Conservation (phyloP, 1,140 invertebrate genomes). For the Helicoverpa armigera region DNA sequence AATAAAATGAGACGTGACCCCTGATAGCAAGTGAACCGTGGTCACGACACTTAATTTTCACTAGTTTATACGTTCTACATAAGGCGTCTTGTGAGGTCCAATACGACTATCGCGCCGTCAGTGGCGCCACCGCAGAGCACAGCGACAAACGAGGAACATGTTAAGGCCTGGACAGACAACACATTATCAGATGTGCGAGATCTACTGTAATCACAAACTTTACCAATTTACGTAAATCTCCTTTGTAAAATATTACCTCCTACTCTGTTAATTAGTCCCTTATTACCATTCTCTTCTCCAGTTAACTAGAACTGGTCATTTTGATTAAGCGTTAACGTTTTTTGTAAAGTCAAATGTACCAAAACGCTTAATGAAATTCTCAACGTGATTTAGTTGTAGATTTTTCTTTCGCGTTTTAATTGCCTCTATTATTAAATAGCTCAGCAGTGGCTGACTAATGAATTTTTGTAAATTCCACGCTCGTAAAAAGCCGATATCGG, state of each 20-base stretch:
- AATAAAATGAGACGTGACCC: conserved; percentile 81
- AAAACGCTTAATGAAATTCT: background rate
- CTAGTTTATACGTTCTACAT: conserved; percentile 81
- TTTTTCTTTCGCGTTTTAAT: background rate
- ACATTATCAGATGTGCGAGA: background rate
- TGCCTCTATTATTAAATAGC: background rate
- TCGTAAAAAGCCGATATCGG: too few species aligned
- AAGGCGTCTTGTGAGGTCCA: conserved; percentile 80
- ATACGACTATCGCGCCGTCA: conserved; percentile 57
- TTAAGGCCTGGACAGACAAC: conserved; percentile 39
- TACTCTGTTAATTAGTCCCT: background rate
- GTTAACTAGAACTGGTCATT: too few species aligned
- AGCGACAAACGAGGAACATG: conserved; percentile 52
- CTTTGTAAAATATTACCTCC: background rate
- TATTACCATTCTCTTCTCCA: background rate
- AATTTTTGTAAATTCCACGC: too few species aligned
- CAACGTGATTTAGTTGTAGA: background rate
- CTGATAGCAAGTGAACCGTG: conserved; percentile 75
- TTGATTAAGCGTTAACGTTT: too few species aligned
- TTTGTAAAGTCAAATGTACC: too few species aligned
- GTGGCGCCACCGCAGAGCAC: conserved; percentile 63
- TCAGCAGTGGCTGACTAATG: too few species aligned
- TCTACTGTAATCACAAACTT: background rate
- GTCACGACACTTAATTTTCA: conserved; percentile 83
- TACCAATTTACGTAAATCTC: background rate